These are phyloP conservation scores for Leucophenga montana DNA, from an alignment of 2,888 invertebrate genomes.

Conservation along the genomic window DNA sequence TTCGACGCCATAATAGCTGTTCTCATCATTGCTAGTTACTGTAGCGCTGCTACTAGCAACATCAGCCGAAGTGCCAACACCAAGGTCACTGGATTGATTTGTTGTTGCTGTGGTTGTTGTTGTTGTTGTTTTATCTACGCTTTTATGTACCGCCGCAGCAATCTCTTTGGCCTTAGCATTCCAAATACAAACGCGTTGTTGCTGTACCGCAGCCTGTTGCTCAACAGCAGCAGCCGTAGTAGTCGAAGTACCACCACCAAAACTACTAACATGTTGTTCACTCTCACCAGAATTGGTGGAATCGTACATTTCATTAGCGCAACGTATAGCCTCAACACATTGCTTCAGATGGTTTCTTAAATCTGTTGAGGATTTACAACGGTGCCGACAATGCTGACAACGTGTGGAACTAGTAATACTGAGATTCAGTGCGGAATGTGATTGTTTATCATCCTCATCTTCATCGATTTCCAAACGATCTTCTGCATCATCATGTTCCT, in stretches of 20 bases:
- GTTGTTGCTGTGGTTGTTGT: conserved; percentile 15
- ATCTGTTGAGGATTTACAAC: conserved; percentile 89
- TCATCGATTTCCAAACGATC: conserved; percentile 68
- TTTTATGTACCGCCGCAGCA: conserved; percentile 46
- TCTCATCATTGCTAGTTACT: conserved; percentile 68
- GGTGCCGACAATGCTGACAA: conserved; percentile 89
- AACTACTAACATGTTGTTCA: too few species aligned
- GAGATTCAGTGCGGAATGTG: conserved; percentile 73
- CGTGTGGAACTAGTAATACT: conserved; percentile 79
- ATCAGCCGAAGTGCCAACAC: conserved; percentile 36
- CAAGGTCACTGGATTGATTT: conserved; percentile 18
- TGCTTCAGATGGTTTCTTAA: conserved; percentile 83
- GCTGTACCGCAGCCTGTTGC: conserved; percentile 74
- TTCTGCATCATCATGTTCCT: conserved; percentile 64
- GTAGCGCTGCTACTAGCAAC: conserved; percentile 34
- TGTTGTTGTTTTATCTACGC: conserved; percentile 44
- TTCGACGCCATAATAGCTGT: conserved; percentile 74
- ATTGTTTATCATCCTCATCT: conserved; percentile 69
- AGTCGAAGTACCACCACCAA: conserved; percentile 20
- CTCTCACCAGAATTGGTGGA: conserved; percentile 70
- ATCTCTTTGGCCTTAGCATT: conserved; percentile 77
- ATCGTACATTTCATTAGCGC: conserved; percentile 71
- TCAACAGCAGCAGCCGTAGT: conserved; percentile 49
- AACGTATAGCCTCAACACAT: conserved; percentile 76
- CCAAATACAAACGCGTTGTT: conserved; percentile 88